A percentile compares a stretch with the other conserved stretches of the same genome.
These are phyloP conservation scores for Urophycis tenuis DNA, from an alignment of 2,797 vertebrate genomes.

Conservation along the genomic window DNA sequence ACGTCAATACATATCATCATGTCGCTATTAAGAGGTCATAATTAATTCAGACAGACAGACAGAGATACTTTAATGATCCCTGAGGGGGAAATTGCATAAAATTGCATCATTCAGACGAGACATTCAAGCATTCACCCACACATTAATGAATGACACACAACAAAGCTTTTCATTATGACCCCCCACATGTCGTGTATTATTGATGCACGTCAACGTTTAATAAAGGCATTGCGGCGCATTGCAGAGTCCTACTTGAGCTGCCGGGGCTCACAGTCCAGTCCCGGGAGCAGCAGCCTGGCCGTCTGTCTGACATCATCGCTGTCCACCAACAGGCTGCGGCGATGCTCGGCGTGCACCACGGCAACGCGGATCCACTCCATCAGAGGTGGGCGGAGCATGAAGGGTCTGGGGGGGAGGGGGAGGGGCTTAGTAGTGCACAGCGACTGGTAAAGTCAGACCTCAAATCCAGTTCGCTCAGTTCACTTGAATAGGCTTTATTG, in stretches of 20 bases:
- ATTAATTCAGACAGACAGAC: too few species aligned
- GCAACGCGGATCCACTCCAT: constrained; percentile 93
- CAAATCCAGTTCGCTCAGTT: not conserved
- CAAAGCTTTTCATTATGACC: not conserved
- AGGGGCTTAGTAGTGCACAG: not conserved
- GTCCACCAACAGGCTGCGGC: constrained; percentile 88
- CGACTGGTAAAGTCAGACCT: not conserved
- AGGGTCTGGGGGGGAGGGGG: constrained; percentile 67
- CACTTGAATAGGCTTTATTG: not conserved
- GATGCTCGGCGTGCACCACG: constrained; percentile 86
- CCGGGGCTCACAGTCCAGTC: constrained; percentile 88
- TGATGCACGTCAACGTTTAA: not conserved
- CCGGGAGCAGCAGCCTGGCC: constrained; percentile 81
- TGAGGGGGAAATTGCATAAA: too few species aligned
- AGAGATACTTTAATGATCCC: too few species aligned
- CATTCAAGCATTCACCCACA: not conserved
- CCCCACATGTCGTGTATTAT: not conserved
- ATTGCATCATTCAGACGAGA: not conserved
- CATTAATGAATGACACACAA: not conserved
- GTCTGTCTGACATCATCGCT: constrained; percentile 88
- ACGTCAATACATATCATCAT: not conserved
- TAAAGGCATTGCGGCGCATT: not conserved
- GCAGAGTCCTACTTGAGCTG: constrained; percentile 81
- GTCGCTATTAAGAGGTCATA: too few species aligned
- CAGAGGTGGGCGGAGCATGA: constrained; percentile 84